phyloP scores from a whole-genome alignment of 53 echinoderm and acorn worm genomes.

The Holothuria scabra region DNA sequence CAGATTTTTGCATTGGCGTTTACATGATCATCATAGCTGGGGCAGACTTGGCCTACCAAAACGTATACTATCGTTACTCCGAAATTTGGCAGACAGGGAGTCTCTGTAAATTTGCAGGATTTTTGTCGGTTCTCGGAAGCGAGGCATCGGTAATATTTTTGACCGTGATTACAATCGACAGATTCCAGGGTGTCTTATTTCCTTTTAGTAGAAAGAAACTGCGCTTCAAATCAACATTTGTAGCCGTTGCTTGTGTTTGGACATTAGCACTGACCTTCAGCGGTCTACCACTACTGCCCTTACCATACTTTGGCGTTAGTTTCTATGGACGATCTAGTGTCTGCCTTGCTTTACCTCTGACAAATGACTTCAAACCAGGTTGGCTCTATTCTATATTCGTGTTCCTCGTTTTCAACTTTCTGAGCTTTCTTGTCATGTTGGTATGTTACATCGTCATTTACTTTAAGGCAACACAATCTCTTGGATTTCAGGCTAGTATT shows the following conservation, averaged over 20 bases:
- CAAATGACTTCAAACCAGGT: not conserved
- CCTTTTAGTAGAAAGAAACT: constrained; percentile 22
- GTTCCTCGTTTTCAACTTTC: constrained; percentile 1
- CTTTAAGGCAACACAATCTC: not conserved
- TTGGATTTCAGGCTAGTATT: too few species aligned
- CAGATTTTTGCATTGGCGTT: constrained; percentile 20
- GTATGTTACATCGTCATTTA: constrained; percentile 2
- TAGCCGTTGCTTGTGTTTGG: not conserved
- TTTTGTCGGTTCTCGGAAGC: constrained; percentile 20
- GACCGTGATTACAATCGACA: constrained; percentile 31
- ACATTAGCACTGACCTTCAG: not conserved
- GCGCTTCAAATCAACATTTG: not conserved
- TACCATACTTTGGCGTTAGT: not conserved
- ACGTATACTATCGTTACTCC: not conserved
- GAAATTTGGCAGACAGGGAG: not conserved
- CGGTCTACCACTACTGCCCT: not conserved
- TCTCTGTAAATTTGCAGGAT: constrained; percentile 4
- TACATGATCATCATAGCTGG: constrained; percentile 15
- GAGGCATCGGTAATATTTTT: constrained; percentile 20
- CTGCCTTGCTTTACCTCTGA: constrained; percentile 22
- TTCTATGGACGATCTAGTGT: constrained; percentile 30
- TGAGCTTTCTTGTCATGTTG: not conserved
- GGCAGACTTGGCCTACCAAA: not conserved
- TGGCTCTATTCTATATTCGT: constrained; percentile 8
- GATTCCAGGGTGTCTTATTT: constrained; percentile 22